Base-by-base conservation (phyloP, 2,888 invertebrate genomes). In the Melolontha melolontha region DNA sequence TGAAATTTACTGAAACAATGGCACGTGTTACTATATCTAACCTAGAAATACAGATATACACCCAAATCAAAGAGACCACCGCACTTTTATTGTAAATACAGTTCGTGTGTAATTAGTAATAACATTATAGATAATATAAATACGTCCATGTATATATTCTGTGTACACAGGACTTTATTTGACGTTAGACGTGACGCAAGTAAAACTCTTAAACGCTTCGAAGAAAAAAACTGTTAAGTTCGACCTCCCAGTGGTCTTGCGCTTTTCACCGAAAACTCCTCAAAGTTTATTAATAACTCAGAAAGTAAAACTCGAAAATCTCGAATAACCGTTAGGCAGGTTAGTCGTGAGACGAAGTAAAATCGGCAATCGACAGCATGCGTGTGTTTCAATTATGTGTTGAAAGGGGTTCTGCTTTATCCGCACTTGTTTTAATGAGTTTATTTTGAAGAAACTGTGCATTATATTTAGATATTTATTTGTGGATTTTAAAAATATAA, bases 111-210 rank as follows among this genome's bases (percentile, higher is more conserved):
- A n/a, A n/a, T n/a, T n/a, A n/a, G 44, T 57, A 57, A 57, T 57
- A 44, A 57, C 44, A 22, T 44, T 27, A 27, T 17, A 50, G 50
- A 50, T 50, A 57, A 44, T 42, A 27, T 57, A 57, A 57, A 57
- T 57, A 57, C 27, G 10, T 6, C 2, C 34, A 34, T 34, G 7
- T 34, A 6, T 34, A n/a, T n/a, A n/a, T n/a, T n/a, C n/a, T n/a
- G 34, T 34, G 6, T 34, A 34, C 34, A 34, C 10, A 34, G 7
- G 39, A 54, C 54, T 40, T 27, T 44, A 57, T 42, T 44, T 55
- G 55, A 41, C 55, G 55, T 55, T 12, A 8, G 17, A 10, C 8
- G 41, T 57, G 57, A 57, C 57, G 57, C 57, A 42, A 57, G 44
- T 57, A 22, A 42, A 57, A 16, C 34, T 14, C 54, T 39, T 12